These are phyloP conservation scores for Ictidomys tridecemlineatus DNA, from an alignment of 2,113 vertebrate genomes.

Conservation along the genomic window DNA sequence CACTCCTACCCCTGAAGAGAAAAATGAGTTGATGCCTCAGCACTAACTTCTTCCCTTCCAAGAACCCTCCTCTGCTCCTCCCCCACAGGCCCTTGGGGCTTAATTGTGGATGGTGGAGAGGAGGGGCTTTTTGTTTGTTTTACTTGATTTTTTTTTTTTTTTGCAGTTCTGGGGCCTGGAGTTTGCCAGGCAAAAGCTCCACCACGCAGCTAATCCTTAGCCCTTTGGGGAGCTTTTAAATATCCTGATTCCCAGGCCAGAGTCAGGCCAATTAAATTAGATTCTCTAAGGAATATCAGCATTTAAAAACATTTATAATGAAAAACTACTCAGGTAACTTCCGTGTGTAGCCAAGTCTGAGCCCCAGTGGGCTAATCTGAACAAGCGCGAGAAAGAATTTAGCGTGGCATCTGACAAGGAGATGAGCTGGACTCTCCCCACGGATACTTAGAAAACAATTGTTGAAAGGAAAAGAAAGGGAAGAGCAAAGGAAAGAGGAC, in stretches of 20 bases:
- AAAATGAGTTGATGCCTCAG: neutral
- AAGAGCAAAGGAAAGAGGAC: neutral
- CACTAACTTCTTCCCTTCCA: neutral
- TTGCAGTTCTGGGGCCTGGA: neutral
- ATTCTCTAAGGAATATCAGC: neutral
- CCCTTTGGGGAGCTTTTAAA: neutral
- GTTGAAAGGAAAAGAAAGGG: neutral
- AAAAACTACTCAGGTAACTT: neutral
- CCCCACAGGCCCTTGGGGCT: neutral
- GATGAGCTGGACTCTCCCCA: neutral
- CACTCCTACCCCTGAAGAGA: neutral
- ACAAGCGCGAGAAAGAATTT: neutral
- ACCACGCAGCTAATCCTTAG: neutral
- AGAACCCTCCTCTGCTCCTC: neutral
- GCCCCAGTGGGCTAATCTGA: neutral
- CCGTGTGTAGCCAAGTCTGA: neutral
- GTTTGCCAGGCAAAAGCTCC: neutral
- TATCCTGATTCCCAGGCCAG: conserved; percentile 30
- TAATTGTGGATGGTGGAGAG: neutral
- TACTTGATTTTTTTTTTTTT: neutral
- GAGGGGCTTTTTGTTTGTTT: neutral
- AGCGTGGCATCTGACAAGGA: neutral
- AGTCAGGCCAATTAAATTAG: conserved; percentile 38
- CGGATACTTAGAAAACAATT: neutral
- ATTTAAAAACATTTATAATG: neutral